Evolutionary conservation across 2,797 vertebrate genomes (phyloP).

Genomic region (Champsocephalus esox): DNA sequence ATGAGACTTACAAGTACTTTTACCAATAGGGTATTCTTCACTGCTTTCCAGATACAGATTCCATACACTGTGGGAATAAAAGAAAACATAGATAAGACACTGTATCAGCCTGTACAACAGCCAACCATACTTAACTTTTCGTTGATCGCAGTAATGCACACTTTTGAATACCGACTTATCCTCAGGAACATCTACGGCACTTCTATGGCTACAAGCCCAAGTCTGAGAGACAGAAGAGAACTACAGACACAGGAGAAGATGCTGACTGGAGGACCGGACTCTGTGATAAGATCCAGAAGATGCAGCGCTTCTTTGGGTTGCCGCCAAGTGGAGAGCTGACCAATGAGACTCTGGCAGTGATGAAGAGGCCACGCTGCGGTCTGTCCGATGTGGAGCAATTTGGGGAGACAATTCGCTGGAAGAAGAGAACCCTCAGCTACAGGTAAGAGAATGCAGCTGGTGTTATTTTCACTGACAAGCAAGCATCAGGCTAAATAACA

Average conservation of each 20-base stretch:
- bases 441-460: constrained; percentile 51
- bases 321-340: constrained; percentile 67
- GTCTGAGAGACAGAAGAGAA: constrained; percentile 52
- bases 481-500: too few species aligned
- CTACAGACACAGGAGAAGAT: not conserved
- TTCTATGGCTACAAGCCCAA: constrained; percentile 66
- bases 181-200: constrained; percentile 70
- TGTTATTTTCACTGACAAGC: not conserved
- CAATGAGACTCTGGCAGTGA: constrained; percentile 65
- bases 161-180: constrained; percentile 11
- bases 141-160: not conserved
- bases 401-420: constrained; percentile 65
- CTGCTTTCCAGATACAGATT: not conserved
- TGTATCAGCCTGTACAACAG: not conserved
- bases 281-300: constrained; percentile 56
- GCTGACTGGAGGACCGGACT: constrained; percentile 17
- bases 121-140: not conserved
- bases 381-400: constrained; percentile 76
- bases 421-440: constrained; percentile 70
- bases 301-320: constrained; percentile 77
- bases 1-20: too few species aligned
- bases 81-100: not conserved
- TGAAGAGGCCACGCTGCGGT: constrained; percentile 77
- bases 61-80: not conserved
- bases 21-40: not conserved